Base-by-base conservation (phyloP, 1,140 invertebrate species). In the Papilio helenus region DNA sequence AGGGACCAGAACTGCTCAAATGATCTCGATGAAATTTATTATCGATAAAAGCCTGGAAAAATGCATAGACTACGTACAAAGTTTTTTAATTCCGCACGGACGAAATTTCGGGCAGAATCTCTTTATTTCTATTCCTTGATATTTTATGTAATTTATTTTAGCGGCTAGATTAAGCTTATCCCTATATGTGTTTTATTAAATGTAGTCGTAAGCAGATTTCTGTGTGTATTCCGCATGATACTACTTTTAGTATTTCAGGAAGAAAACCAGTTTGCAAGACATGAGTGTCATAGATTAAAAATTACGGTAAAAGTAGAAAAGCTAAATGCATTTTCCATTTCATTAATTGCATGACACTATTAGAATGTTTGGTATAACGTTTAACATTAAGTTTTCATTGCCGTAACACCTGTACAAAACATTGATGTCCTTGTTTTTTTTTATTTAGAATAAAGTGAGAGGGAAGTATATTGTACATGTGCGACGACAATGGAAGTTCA, bases 191-290 rank as follows among this genome's bases (percentile, higher is more conserved):
- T 68, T 16, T 68, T 58, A 26, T 61, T 29, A 14, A 68, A 12
- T 29, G 26, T 68, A 61, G 58, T 61, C 9, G 4, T 68, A 29
- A 7, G 16, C 20, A 29, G 23, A 29, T 68, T 68, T 68, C 5
- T 46, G 26, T 77, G 55, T 77, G 51, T 77, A 39, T 77, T 77
- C 42, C 34, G 76, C 76, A 77, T 77, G 76, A 77, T 77, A 65
- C 20, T 74, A 74, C 39, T 65, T n/a, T 77, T 77, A 77, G 76
- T 16, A 65, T 77, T 77, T 42, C 76, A 77, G 76, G 76, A 77
- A 65, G 23, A 26, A 58, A 65, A 46, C 76, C 76, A 61, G 55
- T 44, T 77, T 20, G 42, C 55, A 68, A 55, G 55, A 77, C 34
- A 58, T 58, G 18, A 42, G 26, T 76, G 23, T 77, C 51, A 42